A percentile compares a stretch with the other conserved stretches of the same genome.
These are phyloP conservation scores for Halcyon chelicuti DNA, from an alignment of 2,797 vertebrate species.

Conservation along the genomic window DNA sequence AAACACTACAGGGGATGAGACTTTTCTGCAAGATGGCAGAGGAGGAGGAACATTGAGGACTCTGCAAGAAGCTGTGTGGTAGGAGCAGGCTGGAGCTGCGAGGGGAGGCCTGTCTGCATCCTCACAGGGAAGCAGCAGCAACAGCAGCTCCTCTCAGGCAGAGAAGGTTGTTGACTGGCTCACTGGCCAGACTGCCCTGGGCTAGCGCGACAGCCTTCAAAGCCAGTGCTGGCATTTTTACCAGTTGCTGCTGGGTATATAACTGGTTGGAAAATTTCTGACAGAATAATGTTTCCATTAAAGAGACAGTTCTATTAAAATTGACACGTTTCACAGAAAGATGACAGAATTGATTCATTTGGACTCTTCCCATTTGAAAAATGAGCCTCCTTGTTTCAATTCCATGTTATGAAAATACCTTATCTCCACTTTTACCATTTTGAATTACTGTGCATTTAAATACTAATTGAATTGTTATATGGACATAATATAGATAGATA, in stretches of 20 bases:
- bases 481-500: background rate
- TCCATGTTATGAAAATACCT: background rate
- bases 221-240: conserved; percentile 25
- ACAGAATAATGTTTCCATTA: conserved; percentile 38
- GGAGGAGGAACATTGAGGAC: background rate
- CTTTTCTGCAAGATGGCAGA: background rate
- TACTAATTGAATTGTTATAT: background rate
- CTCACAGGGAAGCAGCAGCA: background rate
- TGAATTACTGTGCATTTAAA: background rate
- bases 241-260: conserved; percentile 27
- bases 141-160: background rate
- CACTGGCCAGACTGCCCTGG: background rate
- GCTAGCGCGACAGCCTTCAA: background rate
- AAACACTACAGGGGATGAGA: background rate
- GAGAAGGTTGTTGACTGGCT: background rate
- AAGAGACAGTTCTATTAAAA: conserved; percentile 46
- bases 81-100: background rate
- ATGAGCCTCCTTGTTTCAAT: background rate
- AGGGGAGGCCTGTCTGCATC: background rate
- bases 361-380: conserved; percentile 19
- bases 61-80: fast-evolving
- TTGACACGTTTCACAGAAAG: conserved; percentile 41
- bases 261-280: conserved; percentile 51
- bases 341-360: conserved; percentile 34
- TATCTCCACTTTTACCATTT: background rate